These are phyloP conservation scores for Idaea aversata DNA, from an alignment of 2,888 invertebrate species.

Conservation along the genomic window DNA sequence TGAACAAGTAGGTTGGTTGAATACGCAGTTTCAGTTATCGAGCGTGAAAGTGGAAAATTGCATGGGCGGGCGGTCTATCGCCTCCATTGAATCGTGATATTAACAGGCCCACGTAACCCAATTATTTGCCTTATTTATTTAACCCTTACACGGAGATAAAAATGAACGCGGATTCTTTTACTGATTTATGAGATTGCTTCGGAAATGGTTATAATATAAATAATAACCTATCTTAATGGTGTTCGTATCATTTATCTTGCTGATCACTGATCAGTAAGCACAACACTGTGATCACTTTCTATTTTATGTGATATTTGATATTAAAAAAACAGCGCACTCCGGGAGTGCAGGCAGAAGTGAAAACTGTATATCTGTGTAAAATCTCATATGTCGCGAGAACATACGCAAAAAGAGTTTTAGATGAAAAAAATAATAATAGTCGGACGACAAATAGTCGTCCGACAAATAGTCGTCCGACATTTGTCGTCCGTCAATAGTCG, in stretches of 20 bases:
- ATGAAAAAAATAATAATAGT: too few relatives aligned
- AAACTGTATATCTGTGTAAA: too few relatives aligned
- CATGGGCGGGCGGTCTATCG: constrained; percentile 32
- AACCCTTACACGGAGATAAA: constrained; percentile 16
- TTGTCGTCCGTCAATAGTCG: too few relatives aligned
- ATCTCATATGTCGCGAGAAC: too few relatives aligned
- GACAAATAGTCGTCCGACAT: too few relatives aligned
- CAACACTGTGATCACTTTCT: too few relatives aligned
- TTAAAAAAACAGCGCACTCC: too few relatives aligned
- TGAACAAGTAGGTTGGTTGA: not conserved
- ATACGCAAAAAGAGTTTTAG: too few relatives aligned
- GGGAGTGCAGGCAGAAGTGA: too few relatives aligned
- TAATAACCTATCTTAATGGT: not conserved
- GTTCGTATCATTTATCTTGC: constrained; percentile 5
- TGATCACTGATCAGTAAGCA: not conserved
- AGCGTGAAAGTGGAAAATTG: constrained; percentile 43
- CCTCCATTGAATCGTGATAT: constrained; percentile 42
- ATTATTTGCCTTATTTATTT: constrained; percentile 33
- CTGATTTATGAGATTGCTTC: constrained; percentile 11
- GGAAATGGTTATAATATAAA: too few relatives aligned
- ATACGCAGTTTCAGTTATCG: not conserved
- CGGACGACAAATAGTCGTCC: too few relatives aligned
- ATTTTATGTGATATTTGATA: too few relatives aligned
- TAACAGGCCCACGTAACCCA: constrained; percentile 22
- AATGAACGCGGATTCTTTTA: constrained; percentile 8